phyloP scores from a whole-genome alignment of 2,888 invertebrate genomes.

The Loripinus fragilis region DNA sequence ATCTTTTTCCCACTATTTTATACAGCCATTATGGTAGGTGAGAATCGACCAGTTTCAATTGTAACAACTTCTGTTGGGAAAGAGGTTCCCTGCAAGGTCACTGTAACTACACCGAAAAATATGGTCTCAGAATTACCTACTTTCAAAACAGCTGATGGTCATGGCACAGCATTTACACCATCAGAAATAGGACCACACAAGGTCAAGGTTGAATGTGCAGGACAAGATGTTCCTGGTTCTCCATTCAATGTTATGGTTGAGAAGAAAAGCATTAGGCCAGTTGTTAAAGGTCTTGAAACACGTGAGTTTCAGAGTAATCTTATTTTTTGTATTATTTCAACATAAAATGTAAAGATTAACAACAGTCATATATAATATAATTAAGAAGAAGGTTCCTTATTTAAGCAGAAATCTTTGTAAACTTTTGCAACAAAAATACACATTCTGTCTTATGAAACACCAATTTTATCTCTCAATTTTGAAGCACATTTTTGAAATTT shows the following conservation, averaged over 20 bases:
- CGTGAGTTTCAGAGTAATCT: conserved; percentile 87
- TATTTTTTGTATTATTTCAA: too few relatives aligned
- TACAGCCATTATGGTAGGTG: conserved; percentile 27
- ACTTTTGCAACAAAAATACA: too few relatives aligned
- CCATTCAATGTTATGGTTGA: conserved; percentile 83
- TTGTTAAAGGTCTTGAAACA: conserved; percentile 92
- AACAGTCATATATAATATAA: too few relatives aligned
- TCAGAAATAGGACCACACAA: conserved; percentile 82
- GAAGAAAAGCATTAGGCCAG: conserved; percentile 90
- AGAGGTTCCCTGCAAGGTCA: conserved; percentile 53
- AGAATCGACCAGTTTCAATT: conserved; percentile 24
- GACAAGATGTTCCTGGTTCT: conserved; percentile 81
- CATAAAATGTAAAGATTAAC: too few relatives aligned
- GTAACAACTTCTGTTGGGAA: conserved; percentile 39
- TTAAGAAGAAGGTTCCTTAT: too few relatives aligned
- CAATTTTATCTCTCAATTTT: too few relatives aligned
- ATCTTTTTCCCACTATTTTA: background rate
- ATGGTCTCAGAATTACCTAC: conserved; percentile 89
- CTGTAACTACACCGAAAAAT: conserved; percentile 74
- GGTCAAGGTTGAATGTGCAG: conserved; percentile 82
- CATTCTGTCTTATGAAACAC: too few relatives aligned
- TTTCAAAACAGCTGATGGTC: conserved; percentile 90
- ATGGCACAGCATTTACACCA: conserved; percentile 80
- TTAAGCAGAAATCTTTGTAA: too few relatives aligned
- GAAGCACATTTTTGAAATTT: too few relatives aligned